Base-by-base conservation (phyloP, 2,888 invertebrate genomes). In the Hoplodrina blanda region DNA sequence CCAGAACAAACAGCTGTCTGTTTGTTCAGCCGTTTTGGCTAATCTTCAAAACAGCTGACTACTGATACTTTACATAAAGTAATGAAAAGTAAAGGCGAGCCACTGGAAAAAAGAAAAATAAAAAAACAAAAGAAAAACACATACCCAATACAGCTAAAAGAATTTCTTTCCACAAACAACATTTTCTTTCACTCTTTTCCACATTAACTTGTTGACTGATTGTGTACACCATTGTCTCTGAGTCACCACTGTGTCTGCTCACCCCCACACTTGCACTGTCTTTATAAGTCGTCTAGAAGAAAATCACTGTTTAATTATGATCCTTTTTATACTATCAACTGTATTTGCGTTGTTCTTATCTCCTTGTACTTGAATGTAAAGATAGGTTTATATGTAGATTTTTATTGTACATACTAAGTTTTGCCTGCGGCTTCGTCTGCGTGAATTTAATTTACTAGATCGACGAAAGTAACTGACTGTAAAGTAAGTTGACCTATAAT, bases 61-160 rank as follows among this genome's bases (percentile, higher is more conserved):
- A 7, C 5, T 33, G 33, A 25, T 25, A n/a, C n/a, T n/a, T n/a
- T n/a, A n/a, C n/a, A n/a, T n/a, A n/a, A n/a, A n/a, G n/a, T n/a
- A 1, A 25, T 25, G 25, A 2, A 25, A 25, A 25, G 2, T 25
- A 2, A 25, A n/a, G n/a, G 25, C 25, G 25, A 25, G 25, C 25
- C 25, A 25, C 25, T 2, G 25, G 2, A 25, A 25, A 41, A 41
- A 10, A 41, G 0, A 46, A 46, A 46, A 46, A 50, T 2, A 20
- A 30, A 8, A 50, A 8, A 37, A 55, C 2, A 52, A 33, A 50
- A 11, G 1, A 56, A 17, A 20, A 17, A 7, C 33, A 88, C 92
- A 75, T 83, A 92, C 92, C 90, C 53, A 91, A 74, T 50, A 92
- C 82, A 3, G 90, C 87, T 46, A 91, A 74, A 0, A 87, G 17